These are phyloP conservation scores for Thyatira batis DNA, from an alignment of 2,888 invertebrate genomes.

Conservation along the genomic window DNA sequence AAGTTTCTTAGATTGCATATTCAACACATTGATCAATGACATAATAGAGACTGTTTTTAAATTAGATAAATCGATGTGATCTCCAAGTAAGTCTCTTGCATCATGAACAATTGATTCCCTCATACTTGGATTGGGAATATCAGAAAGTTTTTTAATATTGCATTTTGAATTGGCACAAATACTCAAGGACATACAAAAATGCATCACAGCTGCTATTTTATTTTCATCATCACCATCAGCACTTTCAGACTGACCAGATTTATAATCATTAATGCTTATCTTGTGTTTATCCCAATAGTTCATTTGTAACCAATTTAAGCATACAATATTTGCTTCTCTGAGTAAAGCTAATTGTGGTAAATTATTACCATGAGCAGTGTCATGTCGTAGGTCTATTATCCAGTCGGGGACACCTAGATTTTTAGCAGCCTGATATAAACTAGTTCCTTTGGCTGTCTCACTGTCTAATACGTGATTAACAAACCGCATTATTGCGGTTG, in stretches of 20 bases:
- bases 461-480: conserved; percentile 84
- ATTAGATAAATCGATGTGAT: conserved; percentile 54
- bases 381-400: conserved; percentile 90
- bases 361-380: conserved; percentile 87
- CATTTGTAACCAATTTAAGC: conserved; percentile 86
- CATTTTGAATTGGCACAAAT: conserved; percentile 62
- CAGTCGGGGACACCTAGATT: conserved; percentile 88
- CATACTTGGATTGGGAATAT: conserved; percentile 59
- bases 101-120: conserved; percentile 62
- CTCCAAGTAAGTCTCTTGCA: conserved; percentile 59
- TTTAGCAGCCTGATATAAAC: conserved; percentile 82
- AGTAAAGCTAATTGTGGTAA: conserved; percentile 85
- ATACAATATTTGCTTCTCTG: conserved; percentile 83
- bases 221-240: conserved; percentile 41
- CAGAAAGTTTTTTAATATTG: conserved; percentile 61
- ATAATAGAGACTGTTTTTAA: conserved; percentile 54
- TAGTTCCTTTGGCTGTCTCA: conserved; percentile 75
- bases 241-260: conserved; percentile 47
- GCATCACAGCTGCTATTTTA: conserved; percentile 56
- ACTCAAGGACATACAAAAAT: conserved; percentile 65
- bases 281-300: conserved; percentile 86
- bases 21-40: conserved; percentile 49
- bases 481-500: conserved; percentile 85
- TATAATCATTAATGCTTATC: conserved; percentile 69
- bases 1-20: conserved; percentile 49